Percentiles rank a stretch among this genome's conserved stretches.
phyloP scores from a whole-genome alignment of 2,113 vertebrate species.

The Channa maculata region DNA sequence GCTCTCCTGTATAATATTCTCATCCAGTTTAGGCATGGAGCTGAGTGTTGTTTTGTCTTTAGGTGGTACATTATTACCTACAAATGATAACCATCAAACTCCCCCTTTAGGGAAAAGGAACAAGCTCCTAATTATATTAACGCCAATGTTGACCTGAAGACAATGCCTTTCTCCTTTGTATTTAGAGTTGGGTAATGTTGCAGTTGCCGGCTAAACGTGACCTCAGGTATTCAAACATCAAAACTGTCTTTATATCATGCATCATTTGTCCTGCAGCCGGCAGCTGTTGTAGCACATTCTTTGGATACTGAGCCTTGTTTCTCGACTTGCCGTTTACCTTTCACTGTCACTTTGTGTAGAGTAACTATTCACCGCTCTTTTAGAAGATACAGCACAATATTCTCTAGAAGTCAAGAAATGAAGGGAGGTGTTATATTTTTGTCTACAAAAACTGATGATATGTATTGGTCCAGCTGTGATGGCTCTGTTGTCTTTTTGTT shows the following conservation, averaged over 20 bases:
- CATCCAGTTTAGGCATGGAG: constrained; percentile 61
- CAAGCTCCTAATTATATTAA: constrained; percentile 77
- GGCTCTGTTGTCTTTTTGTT: constrained; percentile 36
- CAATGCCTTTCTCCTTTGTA: constrained; percentile 53
- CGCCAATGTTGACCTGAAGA: constrained; percentile 68
- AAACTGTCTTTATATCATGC: constrained; percentile 46
- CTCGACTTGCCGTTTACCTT: constrained; percentile 60
- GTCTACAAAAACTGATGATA: constrained; percentile 35
- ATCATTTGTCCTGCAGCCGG: constrained; percentile 58
- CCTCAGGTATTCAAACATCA: constrained; percentile 65
- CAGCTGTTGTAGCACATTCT: constrained; percentile 57
- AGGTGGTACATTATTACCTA: constrained; percentile 79
- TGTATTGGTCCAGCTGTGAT: constrained; percentile 24
- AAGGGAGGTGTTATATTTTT: constrained; percentile 30
- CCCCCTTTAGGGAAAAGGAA: constrained; percentile 64
- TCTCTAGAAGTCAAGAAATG: constrained; percentile 48
- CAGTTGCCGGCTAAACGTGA: constrained; percentile 49
- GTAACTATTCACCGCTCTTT: constrained; percentile 33
- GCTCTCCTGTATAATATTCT: constrained; percentile 73
- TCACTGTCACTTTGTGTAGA: constrained; percentile 38
- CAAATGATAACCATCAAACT: constrained; percentile 76
- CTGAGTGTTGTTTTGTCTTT: constrained; percentile 76
- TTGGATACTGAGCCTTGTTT: constrained; percentile 50
- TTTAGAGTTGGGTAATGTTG: constrained; percentile 53
- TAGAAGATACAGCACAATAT: constrained; percentile 18